These are phyloP conservation scores for Phalloptychus januarius DNA, from an alignment of 2,797 vertebrate species.

Conservation along the genomic window DNA sequence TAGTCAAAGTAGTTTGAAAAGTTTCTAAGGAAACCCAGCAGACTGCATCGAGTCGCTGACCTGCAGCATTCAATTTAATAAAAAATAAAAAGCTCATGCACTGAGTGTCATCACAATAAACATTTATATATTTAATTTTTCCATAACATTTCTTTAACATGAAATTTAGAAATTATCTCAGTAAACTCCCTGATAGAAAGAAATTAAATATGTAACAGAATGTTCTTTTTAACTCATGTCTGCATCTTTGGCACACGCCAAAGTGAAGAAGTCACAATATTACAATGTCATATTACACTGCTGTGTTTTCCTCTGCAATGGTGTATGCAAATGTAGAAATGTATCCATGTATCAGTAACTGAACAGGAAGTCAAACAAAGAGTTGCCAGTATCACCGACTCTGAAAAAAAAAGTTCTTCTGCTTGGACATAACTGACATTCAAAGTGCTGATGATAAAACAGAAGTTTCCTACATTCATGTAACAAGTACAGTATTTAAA, in stretches of 20 bases:
- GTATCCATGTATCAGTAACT: slow-evolving; percentile 1
- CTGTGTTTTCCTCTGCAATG: not conserved
- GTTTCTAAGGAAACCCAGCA: too few relatives aligned
- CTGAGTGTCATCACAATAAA: not conserved
- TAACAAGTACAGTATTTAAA: slow-evolving; percentile 13
- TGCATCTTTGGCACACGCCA: not conserved
- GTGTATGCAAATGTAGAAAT: not conserved
- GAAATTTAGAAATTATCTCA: not conserved
- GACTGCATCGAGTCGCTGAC: too few relatives aligned
- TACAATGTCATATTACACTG: not conserved
- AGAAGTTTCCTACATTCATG: not conserved
- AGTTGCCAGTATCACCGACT: not conserved
- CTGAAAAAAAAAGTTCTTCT: not conserved
- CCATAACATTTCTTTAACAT: not conserved
- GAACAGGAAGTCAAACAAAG: not conserved
- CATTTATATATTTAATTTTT: not conserved
- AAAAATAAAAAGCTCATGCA: not conserved
- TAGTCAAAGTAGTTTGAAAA: too few relatives aligned
- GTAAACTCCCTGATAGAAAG: not conserved
- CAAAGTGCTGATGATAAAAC: slow-evolving; percentile 30
- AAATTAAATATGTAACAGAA: not conserved
- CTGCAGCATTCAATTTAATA: too few relatives aligned
- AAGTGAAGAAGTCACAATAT: not conserved
- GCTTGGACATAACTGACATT: slow-evolving; percentile 33
- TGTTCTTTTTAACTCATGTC: not conserved